A percentile compares a stretch with the other conserved stretches of the same genome.
phyloP scores from a whole-genome alignment of 2,888 invertebrate species.

The Drosophila cyrtoloma region DNA sequence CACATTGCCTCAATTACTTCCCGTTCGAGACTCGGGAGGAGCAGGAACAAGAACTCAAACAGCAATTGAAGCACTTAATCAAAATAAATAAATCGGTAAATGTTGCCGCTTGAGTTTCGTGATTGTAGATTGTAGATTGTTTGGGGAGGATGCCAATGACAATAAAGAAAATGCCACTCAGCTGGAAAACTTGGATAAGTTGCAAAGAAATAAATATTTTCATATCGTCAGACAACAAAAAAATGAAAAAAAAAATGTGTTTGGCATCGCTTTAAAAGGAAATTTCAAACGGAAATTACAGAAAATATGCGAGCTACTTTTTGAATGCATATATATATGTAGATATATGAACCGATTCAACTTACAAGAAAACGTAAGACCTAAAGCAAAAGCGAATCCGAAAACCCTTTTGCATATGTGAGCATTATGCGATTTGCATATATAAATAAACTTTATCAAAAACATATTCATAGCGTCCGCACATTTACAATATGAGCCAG shows the following conservation, averaged over 20 bases:
- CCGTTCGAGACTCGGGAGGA: constrained; percentile 17
- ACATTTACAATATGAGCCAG: constrained; percentile 39
- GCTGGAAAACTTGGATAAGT: constrained; percentile 70
- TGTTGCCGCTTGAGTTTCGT: constrained; percentile 31
- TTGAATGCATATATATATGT: constrained; percentile 6
- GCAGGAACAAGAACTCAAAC: constrained; percentile 6
- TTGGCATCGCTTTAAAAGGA: constrained; percentile 48
- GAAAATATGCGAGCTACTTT: constrained; percentile 20
- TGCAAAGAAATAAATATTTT: constrained; percentile 39
- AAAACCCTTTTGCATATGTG: constrained; percentile 48
- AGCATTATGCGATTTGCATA: constrained; percentile 69
- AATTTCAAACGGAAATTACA: constrained; percentile 66
- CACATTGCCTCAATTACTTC: constrained; percentile 55
- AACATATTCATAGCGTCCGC: constrained; percentile 70
- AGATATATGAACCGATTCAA: constrained; percentile 49
- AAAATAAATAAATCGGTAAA: constrained; percentile 59
- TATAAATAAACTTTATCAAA: constrained; percentile 75
- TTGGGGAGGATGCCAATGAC: constrained; percentile 45
- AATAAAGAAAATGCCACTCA: constrained; percentile 62
- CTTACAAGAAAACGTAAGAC: constrained; percentile 25
- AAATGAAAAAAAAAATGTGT: constrained; percentile 2
- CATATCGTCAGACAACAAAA: constrained; percentile 12
- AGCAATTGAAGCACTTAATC: constrained; percentile 56
- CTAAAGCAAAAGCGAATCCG: constrained; percentile 20
- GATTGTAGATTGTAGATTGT: constrained; percentile 24